phyloP scores from a whole-genome alignment of 2,797 vertebrate genomes.

The Carduelis carduelis region DNA sequence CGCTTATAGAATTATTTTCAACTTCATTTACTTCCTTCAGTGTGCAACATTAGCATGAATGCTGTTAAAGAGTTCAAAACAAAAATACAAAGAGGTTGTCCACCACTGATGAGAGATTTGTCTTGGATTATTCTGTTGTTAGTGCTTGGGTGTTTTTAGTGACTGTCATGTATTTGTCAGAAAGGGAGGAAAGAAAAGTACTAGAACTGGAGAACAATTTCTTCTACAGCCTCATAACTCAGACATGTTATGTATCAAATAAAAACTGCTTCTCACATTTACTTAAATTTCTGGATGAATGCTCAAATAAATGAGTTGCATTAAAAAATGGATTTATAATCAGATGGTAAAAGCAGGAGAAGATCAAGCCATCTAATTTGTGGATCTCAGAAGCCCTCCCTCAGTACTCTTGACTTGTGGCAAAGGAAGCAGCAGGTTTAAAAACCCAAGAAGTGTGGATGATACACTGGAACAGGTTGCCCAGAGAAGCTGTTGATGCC shows the following conservation, averaged over 20 bases:
- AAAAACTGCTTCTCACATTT: background rate
- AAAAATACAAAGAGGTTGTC: background rate
- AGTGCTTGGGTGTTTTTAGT: background rate
- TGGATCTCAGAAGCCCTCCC: background rate
- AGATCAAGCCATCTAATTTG: background rate
- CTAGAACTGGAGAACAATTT: background rate
- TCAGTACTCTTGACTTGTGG: background rate
- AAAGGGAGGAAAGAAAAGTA: background rate
- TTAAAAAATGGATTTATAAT: background rate
- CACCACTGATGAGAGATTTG: background rate
- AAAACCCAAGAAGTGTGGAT: background rate
- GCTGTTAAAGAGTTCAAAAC: background rate
- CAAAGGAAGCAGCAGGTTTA: background rate
- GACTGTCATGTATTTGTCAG: background rate
- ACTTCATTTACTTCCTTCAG: background rate
- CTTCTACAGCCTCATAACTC: background rate
- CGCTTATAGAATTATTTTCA: background rate
- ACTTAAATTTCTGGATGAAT: background rate
- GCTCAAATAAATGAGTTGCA: background rate
- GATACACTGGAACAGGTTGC: background rate
- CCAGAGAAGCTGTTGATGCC: background rate
- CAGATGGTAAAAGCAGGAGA: background rate
- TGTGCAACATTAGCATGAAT: background rate
- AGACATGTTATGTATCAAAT: background rate
- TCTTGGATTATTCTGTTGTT: background rate